Evolutionary conservation across 2,113 vertebrate species (phyloP), one percentile per base, ranked within the genome.

Genomic region (Chlorodrepanis virens): DNA sequence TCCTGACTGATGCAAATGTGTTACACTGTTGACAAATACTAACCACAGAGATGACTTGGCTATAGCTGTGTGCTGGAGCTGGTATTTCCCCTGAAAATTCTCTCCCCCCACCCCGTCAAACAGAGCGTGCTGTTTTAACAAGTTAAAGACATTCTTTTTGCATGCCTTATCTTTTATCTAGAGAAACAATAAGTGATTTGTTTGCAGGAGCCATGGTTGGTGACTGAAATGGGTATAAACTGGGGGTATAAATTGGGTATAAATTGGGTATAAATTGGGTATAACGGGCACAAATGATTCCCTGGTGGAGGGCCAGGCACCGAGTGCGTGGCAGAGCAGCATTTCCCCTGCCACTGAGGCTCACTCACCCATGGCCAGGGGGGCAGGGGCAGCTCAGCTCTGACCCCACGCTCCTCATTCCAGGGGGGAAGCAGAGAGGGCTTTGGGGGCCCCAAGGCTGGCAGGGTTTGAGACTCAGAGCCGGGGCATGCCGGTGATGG

Each of bases 11-110:
- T 96, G 94, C 76, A 93, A 93, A 94, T 93, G 94, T 95, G 95
- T 96, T 96, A 93, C 22, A 45, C 88, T 95, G 93, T 93, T 96
- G 96, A 95, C 94, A 96, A 97, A 94, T 96, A 93, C 94, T 53
- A 94, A 95, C 90, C 92, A 89, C 49, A 84, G 89, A 96, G 68
- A 45, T 96, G 96, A 82, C 90, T 96, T 96, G 93, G 94, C 90
- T 95, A 75, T 79, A 96, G 76, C 86, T 95, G 68, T 71, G 84
- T 64, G 49, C 86, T 79, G 61, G 71, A 89, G 64, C 80, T 81
- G 82, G 88, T 95, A 61, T 96, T 96, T 96, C 86, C 92, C 72
- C 83, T 72, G 83, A 92, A 96, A 95, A 95, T 72, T 92, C 85
- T 82, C 83, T 60, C 72, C 18, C 72, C 72, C 3, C 11, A 12